Percentiles rank a stretch among this genome's conserved stretches.
Conservation (phyloP, 2,888 invertebrate species). For the Cancer borealis region DNA sequence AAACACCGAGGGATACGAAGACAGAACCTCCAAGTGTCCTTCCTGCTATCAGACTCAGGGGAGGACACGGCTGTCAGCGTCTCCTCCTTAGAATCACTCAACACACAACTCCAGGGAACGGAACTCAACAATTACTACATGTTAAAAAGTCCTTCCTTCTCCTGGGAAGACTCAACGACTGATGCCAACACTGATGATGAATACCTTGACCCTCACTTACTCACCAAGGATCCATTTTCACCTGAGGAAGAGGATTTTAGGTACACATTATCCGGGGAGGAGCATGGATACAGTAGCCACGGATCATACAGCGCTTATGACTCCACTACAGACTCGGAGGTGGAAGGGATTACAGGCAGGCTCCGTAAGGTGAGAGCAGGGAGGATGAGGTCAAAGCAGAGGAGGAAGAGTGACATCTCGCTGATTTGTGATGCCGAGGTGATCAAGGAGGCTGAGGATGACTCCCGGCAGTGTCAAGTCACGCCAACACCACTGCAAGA, state of each 20-base stretch:
- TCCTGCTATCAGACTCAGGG: not conserved
- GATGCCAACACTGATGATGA: not conserved
- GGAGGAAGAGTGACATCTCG: conserved; percentile 64
- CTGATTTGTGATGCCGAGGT: conserved; percentile 49
- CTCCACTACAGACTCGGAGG: conserved; percentile 62
- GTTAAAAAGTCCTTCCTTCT: not conserved
- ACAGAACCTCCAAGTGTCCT: not conserved
- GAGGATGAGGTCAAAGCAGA: not conserved
- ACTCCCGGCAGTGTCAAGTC: not conserved
- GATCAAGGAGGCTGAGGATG: not conserved
- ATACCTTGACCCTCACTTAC: not conserved
- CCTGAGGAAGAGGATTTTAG: conserved; percentile 38
- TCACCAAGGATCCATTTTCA: conserved; percentile 18
- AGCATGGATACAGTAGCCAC: not conserved
- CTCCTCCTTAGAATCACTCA: conserved; percentile 23
- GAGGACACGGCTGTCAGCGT: not conserved
- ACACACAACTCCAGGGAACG: conserved; percentile 3
- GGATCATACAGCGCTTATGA: not conserved
- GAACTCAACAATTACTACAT: not conserved
- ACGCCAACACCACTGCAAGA: not conserved
- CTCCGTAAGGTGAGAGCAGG: not conserved
- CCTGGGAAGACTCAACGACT: not conserved
- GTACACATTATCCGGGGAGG: not conserved
- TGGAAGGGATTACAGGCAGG: conserved; percentile 59
- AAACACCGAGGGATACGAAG: not conserved